Evolutionary conservation across 2,113 vertebrate species (phyloP).

Genomic region (Strix aluco): DNA sequence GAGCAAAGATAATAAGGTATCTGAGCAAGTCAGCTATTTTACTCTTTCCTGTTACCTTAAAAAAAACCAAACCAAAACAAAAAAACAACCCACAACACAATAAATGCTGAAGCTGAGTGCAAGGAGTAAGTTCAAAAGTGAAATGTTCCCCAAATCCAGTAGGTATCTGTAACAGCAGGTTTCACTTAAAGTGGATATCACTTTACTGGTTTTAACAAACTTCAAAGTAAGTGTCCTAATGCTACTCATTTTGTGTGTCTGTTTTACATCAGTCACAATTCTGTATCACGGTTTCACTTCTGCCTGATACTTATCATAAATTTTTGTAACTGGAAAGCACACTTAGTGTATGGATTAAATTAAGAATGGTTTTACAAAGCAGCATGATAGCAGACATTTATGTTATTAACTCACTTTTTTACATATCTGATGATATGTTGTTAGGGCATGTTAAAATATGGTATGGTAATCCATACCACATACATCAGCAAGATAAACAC

Average conservation of each 20-base stretch:
- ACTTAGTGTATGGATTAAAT: conserved; percentile 79
- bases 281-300: conserved; percentile 74
- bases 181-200: conserved; percentile 94
- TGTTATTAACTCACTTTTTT: conserved; percentile 58
- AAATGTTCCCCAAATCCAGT: conserved; percentile 69
- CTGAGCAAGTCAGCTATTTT: not conserved
- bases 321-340: conserved; percentile 76
- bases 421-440: conserved; percentile 38
- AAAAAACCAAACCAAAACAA: not conserved
- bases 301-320: conserved; percentile 80
- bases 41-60: not conserved
- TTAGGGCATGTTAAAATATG: conserved; percentile 38
- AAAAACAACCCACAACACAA: not conserved
- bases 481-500: conserved; percentile 1
- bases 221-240: conserved; percentile 92
- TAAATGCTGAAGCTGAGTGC: conserved; percentile 34
- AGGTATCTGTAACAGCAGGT: conserved; percentile 92
- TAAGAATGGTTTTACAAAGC: conserved; percentile 75
- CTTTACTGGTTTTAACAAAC: conserved; percentile 92
- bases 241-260: conserved; percentile 83
- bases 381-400: conserved; percentile 69
- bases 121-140: conserved; percentile 67
- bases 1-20: not conserved
- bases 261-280: conserved; percentile 92
- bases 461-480: conserved; percentile 53